A percentile compares a stretch with the other conserved stretches of the same genome.
Evolutionary conservation across 2,888 invertebrate genomes (phyloP).

Genomic region (Ectobius pallidus): DNA sequence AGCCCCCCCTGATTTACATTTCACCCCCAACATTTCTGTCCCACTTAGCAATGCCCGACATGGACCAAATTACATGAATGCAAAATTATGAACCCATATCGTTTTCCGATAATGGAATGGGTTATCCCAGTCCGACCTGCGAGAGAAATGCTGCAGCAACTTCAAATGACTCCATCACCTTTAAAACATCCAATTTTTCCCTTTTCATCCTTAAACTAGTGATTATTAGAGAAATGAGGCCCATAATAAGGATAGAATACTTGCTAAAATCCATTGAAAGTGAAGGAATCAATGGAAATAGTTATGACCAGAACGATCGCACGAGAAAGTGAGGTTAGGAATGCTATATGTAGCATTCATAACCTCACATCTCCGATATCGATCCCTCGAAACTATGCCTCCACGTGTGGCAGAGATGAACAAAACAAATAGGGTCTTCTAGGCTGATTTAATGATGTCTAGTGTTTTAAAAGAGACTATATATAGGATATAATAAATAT

Average conservation of each 20-base stretch:
- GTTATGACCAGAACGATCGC: too few species aligned
- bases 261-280: neutral
- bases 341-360: too few species aligned
- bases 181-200: too few species aligned
- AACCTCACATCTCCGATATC: too few species aligned
- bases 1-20: slow-evolving; percentile 8
- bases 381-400: too few species aligned
- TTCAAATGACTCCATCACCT: slow-evolving; percentile 4
- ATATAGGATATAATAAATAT: too few species aligned
- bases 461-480: too few species aligned
- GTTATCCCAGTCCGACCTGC: slow-evolving; percentile 10
- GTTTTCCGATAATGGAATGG: slow-evolving; percentile 39
- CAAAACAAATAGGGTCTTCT: too few species aligned
- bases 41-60: slow-evolving; percentile 33
- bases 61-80: slow-evolving; percentile 36
- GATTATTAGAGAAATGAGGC: neutral
- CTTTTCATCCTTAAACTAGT: neutral
- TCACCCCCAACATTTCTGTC: slow-evolving; percentile 29
- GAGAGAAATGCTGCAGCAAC: neutral
- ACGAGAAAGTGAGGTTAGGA: too few species aligned
- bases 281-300: neutral
- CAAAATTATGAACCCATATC: slow-evolving; percentile 40
- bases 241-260: neutral
- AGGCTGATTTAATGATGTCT: too few species aligned
- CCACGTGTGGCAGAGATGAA: too few species aligned